Evolutionary conservation across 2,113 vertebrate species (phyloP).

Genomic region (Bambusicola thoracicus): DNA sequence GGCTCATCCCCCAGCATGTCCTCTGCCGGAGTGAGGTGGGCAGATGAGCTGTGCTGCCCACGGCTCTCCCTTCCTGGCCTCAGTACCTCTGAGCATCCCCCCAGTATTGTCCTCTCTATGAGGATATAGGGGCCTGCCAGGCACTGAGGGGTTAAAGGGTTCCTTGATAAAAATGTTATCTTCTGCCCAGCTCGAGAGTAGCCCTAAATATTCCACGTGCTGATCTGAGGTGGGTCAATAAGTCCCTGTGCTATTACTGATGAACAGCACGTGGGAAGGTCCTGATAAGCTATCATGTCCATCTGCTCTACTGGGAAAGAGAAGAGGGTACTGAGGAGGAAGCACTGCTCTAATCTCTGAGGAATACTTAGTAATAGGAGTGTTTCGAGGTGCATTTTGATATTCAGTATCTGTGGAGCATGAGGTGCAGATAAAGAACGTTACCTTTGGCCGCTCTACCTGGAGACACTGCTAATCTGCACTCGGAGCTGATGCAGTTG

Average conservation of each 20-base stretch:
- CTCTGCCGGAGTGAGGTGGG: background rate
- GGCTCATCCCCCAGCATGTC: background rate
- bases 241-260: background rate
- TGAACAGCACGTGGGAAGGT: background rate
- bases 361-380: background rate
- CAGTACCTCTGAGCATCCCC: background rate
- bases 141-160: background rate
- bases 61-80: background rate
- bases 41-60: background rate
- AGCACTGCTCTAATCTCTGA: background rate
- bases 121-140: background rate
- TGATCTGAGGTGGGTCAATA: background rate
- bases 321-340: background rate
- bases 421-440: slow-evolving; percentile 4
- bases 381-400: background rate
- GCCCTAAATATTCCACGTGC: background rate
- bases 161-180: slow-evolving; percentile 8
- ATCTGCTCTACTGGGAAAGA: background rate
- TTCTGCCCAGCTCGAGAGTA: background rate
- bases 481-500: background rate
- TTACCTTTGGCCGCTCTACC: slow-evolving; percentile 54
- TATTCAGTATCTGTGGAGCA: slow-evolving; percentile 3
- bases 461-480: fast-evolving
- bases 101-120: background rate
- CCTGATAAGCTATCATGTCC: background rate